phyloP scores from a whole-genome alignment of 2,113 vertebrate species.

The Oxyura jamaicensis region DNA sequence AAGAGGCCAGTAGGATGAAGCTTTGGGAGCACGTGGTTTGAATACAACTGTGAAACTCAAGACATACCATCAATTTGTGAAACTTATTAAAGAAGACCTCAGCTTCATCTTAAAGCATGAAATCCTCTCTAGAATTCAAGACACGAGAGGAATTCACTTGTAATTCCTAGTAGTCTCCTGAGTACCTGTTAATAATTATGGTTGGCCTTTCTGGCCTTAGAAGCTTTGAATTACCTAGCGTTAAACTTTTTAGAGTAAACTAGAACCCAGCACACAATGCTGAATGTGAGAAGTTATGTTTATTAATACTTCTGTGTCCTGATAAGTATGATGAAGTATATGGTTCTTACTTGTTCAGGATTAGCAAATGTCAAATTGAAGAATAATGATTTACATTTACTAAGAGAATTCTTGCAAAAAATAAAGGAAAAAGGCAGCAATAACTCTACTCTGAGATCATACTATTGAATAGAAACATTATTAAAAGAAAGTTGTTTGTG shows the following conservation, averaged over 20 bases:
- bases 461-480: slow-evolving; percentile 26
- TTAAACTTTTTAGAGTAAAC: neutral
- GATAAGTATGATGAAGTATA: neutral
- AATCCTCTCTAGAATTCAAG: slow-evolving; percentile 22
- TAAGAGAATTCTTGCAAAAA: slow-evolving; percentile 34
- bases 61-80: slow-evolving; percentile 17
- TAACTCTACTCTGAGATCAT: slow-evolving; percentile 46
- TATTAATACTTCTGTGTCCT: neutral
- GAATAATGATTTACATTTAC: neutral
- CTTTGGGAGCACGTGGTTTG: slow-evolving; percentile 21
- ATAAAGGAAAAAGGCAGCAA: neutral
- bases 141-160: slow-evolving; percentile 51
- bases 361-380: neutral
- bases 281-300: neutral
- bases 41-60: slow-evolving; percentile 24
- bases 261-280: neutral
- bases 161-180: slow-evolving; percentile 33
- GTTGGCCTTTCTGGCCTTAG: slow-evolving; percentile 22
- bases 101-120: neutral
- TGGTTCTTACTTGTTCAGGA: neutral
- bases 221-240: slow-evolving; percentile 31
- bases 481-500: neutral
- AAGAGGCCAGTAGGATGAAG: neutral
- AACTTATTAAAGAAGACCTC: slow-evolving; percentile 6
- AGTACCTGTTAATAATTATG: slow-evolving; percentile 53